Base-by-base conservation (phyloP, 2,888 invertebrate genomes). In the Keiferia lycopersicella region DNA sequence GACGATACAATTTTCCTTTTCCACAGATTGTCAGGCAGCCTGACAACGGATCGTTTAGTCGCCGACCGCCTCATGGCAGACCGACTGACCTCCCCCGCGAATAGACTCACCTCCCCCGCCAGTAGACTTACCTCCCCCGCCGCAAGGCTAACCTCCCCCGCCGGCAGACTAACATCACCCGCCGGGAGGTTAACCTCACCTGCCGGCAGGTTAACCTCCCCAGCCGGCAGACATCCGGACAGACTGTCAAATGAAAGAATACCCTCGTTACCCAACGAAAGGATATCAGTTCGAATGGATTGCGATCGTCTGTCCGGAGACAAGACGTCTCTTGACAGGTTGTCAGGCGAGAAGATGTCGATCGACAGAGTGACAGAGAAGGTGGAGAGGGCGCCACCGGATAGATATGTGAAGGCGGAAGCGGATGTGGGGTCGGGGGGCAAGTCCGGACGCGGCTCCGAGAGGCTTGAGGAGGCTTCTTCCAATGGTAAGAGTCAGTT, bases 341-440 rank as follows among this genome's bases (percentile, higher is more conserved):
- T 72, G 64, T 34, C 57, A 18, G 51, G 60, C 11, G 67, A 65
- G 18, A 65, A 64, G 62, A 26, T 39, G 45, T n/a, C 60, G 41
- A 69, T 77, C 53, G 79, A 83, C 68, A 70, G 81, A 67, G 65
- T 58, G 8, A 51, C 20, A 1, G 51, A 51, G 51, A 22, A 18
- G 51, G 51, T 16, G 10, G 48, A 50, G 8, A 20, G 48, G 26
- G 12, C 66, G 70, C 51, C 66, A 66, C 34, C 64, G 66, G 78
- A 78, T 64, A 69, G 79, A 22, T 89, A 80, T 68, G 82, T 90
- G 38, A 73, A 83, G 30, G 91, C 90, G 0, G 91, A 91, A 68
- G 91, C 91, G 7, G 91, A 91, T 50, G 89, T 91, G 16, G 90
- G 90, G 0, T 87, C 87, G 8, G 89, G 81, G 0, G 63, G 84